phyloP scores from a whole-genome alignment of 2,888 invertebrate genomes.

The Anticlea derivata region DNA sequence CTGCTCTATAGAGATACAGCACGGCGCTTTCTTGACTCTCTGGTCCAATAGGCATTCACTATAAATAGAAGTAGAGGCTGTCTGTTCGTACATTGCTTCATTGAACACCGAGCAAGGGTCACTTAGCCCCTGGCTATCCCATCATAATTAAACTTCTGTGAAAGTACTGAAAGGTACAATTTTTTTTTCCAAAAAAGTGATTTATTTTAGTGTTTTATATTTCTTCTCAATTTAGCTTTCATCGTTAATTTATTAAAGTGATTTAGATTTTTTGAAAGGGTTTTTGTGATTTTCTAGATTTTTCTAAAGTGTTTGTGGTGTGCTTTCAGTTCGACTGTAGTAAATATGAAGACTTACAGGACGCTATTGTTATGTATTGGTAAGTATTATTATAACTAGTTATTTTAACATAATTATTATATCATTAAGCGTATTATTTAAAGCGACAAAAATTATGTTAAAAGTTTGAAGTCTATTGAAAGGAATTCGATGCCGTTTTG shows the following conservation, averaged over 20 bases:
- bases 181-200: neutral
- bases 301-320: slow-evolving; percentile 39
- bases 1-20: slow-evolving; percentile 57
- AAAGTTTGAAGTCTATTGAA: too few species aligned
- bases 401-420: too few species aligned
- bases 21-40: neutral
- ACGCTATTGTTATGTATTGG: slow-evolving; percentile 67
- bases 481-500: too few species aligned
- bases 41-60: slow-evolving; percentile 49
- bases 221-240: neutral
- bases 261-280: slow-evolving; percentile 16
- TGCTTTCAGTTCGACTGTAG: slow-evolving; percentile 77
- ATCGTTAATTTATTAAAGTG: too few species aligned
- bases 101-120: slow-evolving; percentile 62
- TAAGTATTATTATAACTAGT: slow-evolving; percentile 51
- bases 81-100: slow-evolving; percentile 69
- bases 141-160: slow-evolving; percentile 57
- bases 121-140: slow-evolving; percentile 58
- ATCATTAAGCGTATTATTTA: too few species aligned
- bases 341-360: slow-evolving; percentile 66
- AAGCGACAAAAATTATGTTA: too few species aligned
- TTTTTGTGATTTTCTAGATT: slow-evolving; percentile 25
- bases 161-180: slow-evolving; percentile 70
- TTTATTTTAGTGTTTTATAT: neutral
- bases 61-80: slow-evolving; percentile 67